These are phyloP conservation scores for Philaenus spumarius DNA, from an alignment of 1,140 invertebrate genomes.

Conservation along the genomic window DNA sequence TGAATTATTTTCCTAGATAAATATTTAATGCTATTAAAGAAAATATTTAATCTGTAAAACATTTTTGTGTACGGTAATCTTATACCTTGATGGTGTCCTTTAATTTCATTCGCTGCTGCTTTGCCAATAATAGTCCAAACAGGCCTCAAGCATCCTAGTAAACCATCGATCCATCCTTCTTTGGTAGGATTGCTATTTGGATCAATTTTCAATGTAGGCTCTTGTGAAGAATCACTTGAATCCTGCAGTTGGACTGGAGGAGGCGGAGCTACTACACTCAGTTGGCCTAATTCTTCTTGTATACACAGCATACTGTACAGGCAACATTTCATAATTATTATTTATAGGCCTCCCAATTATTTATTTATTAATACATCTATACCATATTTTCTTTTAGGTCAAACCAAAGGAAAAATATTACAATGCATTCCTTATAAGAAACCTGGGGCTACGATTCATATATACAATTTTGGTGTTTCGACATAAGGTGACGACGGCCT, in stretches of 20 bases:
- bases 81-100: constrained; percentile 43
- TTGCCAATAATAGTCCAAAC: constrained; percentile 81
- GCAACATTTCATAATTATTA: constrained; percentile 4
- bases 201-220: constrained; percentile 25
- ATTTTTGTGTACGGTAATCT: no score
- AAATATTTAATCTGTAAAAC: no score
- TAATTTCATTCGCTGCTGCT: constrained; percentile 59
- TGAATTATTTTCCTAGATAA: no score
- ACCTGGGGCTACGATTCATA: background rate
- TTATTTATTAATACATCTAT: background rate
- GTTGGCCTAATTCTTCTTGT: constrained; percentile 54
- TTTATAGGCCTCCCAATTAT: no score
- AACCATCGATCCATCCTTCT: constrained; percentile 68
- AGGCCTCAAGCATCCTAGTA: constrained; percentile 79
- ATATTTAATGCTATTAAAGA: no score
- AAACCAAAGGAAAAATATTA: background rate
- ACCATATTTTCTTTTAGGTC: background rate
- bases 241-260: background rate
- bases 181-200: constrained; percentile 35
- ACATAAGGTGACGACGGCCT: background rate
- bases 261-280: constrained; percentile 38
- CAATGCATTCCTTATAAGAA: background rate
- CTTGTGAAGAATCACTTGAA: constrained; percentile 6
- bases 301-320: constrained; percentile 57
- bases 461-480: background rate